Base-by-base conservation (phyloP, 2,888 invertebrate species). In the Heliconius cydno region DNA sequence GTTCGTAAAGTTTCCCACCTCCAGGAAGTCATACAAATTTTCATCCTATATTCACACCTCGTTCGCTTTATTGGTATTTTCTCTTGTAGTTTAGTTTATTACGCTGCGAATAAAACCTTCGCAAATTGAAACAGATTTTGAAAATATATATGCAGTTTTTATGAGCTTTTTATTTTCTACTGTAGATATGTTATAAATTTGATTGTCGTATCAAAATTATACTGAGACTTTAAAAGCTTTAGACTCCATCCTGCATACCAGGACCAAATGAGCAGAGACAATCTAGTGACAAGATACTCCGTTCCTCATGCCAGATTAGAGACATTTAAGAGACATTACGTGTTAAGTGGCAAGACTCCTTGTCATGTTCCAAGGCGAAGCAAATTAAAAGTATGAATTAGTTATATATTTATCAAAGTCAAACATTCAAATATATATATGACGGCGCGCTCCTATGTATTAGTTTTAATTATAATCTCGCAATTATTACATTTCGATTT, bases 11-110 rank as follows among this genome's bases (percentile, higher is more conserved):
- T 82, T 81, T 81, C 68, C 78, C 76, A 73, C 73, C 81, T 72
- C 75, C 76, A 77, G 81, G 66, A 76, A 81, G 79, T 81, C 82
- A 79, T 82, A 81, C 79, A 80, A 79, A 82, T 80, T 80, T 80
- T 77, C 79, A 77, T 80, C 74, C 82, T 80, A 77, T 79, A 82
- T 82, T 82, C 75, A 63, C 77, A 70, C 79, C 72, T 76, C 77
- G 79, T 80, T 79, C 80, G 73, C 57, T 82, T 82, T 80, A 82
- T 80, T 77, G 79, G 82, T 82, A 79, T 80, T 80, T 82, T 80
- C 80, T 79, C 79, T 82, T 80, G 79, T 79, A 67, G 71, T 79
- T 80, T 79, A 75, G 75, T 82, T 80, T 77, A 82, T 79, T 80
- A 75, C 68, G 71, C 38, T 75, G 74, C 72, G 77, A 79, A 71